Conservation (phyloP, 1,140 invertebrate species). For the Sinonovacula constricta region DNA sequence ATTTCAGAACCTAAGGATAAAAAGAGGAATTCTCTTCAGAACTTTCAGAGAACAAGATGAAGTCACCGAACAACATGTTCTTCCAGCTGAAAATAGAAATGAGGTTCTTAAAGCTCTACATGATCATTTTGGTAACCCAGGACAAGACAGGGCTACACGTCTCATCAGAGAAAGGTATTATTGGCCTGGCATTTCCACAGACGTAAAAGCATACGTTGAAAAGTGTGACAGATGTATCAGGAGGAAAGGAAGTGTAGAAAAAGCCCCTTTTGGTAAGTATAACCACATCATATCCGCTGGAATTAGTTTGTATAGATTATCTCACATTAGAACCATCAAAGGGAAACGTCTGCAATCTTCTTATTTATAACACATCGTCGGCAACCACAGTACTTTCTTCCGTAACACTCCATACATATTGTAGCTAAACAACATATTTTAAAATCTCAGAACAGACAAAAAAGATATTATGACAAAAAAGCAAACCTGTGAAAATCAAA, state of each 20-base stretch:
- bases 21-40: constrained; percentile 28
- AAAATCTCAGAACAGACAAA: too few species aligned
- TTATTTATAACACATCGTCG: constrained; percentile 25
- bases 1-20: constrained; percentile 28
- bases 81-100: too few species aligned
- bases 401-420: constrained; percentile 50
- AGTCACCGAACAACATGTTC: neutral
- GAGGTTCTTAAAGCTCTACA: too few species aligned
- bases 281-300: neutral
- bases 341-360: neutral
- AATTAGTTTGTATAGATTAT: constrained; percentile 7
- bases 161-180: neutral
- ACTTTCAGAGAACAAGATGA: neutral
- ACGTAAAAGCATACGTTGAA: neutral
- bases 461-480: too few species aligned
- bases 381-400: constrained; percentile 38
- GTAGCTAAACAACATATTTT: too few species aligned
- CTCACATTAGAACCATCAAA: constrained; percentile 12
- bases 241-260: neutral
- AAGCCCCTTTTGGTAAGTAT: neutral
- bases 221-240: too few species aligned
- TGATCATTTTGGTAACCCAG: too few species aligned
- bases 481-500: too few species aligned
- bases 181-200: constrained; percentile 7
- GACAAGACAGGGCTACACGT: neutral